Base-by-base conservation (phyloP, 1,140 invertebrate species). In the Physella acuta region DNA sequence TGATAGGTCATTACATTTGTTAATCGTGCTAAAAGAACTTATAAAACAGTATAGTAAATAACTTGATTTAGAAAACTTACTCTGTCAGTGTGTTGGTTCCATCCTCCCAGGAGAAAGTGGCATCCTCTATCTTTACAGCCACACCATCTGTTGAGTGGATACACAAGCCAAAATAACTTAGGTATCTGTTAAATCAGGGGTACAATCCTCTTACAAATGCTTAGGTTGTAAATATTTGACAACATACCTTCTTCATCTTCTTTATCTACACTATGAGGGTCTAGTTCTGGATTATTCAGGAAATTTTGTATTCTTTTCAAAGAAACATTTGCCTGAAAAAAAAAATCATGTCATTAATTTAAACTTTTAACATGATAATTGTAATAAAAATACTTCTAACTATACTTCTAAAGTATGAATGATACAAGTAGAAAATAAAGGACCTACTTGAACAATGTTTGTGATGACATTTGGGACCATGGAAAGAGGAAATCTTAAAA, bases 401-500 rank as follows among this genome's bases (percentile, higher is more conserved):
- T n/a, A n/a, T n/a, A n/a, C n/a, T n/a, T n/a, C n/a, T n/a, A n/a
- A n/a, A n/a, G n/a, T n/a, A n/a, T n/a, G n/a, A n/a, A n/a, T n/a
- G n/a, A n/a, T n/a, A n/a, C n/a, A n/a, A n/a, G n/a, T n/a, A n/a
- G n/a, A n/a, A n/a, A n/a, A n/a, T n/a, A n/a, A n/a, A n/a, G n/a
- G n/a, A 20, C 20, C 65, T 75, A 82, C 82, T 80, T 83, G 82
- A 30, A 84, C 80, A 49, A 84, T 70, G 64, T 75, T 81, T 11
- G 83, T 81, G 69, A 89, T 86, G 31, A 89, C 77, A 76, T 87
- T 85, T 3, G 89, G 88, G 56, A 90, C 77, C 73, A 89, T 86
- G 34, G 82, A 80, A 64, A 90, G 87, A 76, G 97, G 95, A 85
- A 97, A 96, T 80, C 95, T 90, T 75, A 99, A 90, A 77, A 99